Evolutionary conservation across 1,140 invertebrate species (phyloP), one percentile per base, ranked within the genome.

Genomic region (Halotydeus destructor): DNA sequence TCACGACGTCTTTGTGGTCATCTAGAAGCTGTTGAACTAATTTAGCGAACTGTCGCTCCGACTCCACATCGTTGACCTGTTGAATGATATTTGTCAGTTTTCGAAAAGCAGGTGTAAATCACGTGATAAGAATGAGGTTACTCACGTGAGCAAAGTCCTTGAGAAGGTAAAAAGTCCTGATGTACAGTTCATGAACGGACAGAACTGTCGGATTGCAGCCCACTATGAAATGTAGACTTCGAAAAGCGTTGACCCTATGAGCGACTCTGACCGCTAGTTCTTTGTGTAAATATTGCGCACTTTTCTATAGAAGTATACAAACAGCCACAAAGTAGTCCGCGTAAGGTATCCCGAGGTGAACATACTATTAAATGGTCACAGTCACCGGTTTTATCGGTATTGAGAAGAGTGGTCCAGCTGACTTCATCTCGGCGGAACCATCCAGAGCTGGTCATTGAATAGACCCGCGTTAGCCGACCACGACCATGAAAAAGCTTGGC

Each of bases 231-330:
- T 70, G 70, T n/a, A 72, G 54, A 32, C 55, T 55, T 16, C 69
- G 56, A 48, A 72, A 70, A 14, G 60, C 67, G 38, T 60, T 57
- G 39, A 72, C 67, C 45, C 68, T 52, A 50, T 70, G 69, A 16
- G 70, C 69, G 45, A 72, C 66, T 23, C 70, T 52, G 3, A 72
- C 65, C 16, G 70, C 69, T 21, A 72, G 49, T 49, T 72, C 70
- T 49, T 67, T 70, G 32, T 70, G 66, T 6, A 72, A 55, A 53
- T 71, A 72, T 54, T 70, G 65, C 31, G 68, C 69, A 60, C 67
- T 69, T 52, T 62, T 59, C 68, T 70, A 34, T 14, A 41, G 12
- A 31, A 21, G 5, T 12, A n/a, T n/a, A n/a, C n/a, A n/a, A n/a
- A n/a, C n/a, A 16, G 16, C 21, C 9, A 35, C n/a, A n/a, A 16